Conservation (phyloP, 1,140 invertebrate genomes). For the roundworm (Caenorhabditis elegans) region WBcel235 BX284602.5:6605501-6606000, state of each 20-base stretch:
- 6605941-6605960: slow-evolving; percentile 24
- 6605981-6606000: slow-evolving; percentile 29
- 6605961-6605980: slow-evolving; percentile 29
- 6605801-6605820: slow-evolving; percentile 39
- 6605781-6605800: slow-evolving; percentile 42
- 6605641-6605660: slow-evolving; percentile 12
- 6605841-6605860: background rate
- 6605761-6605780: slow-evolving; percentile 39
- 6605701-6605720: slow-evolving; percentile 23
- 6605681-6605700: slow-evolving; percentile 4
- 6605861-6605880: background rate
- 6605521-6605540: slow-evolving; percentile 29
- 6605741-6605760: slow-evolving; percentile 37
- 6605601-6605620: slow-evolving; percentile 45
- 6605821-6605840: slow-evolving; percentile 47
- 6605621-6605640: slow-evolving; percentile 40
- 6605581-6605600: slow-evolving; percentile 33
- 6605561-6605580: slow-evolving; percentile 16
- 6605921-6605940: slow-evolving; percentile 18
- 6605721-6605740: slow-evolving; percentile 38
- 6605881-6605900: slow-evolving; percentile 13
- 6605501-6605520: slow-evolving; percentile 24
- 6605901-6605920: slow-evolving; percentile 28
- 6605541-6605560: background rate
- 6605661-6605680: slow-evolving; percentile 35